Percentiles rank a stretch among this genome's conserved stretches.
Conservation (phyloP, 2,888 invertebrate species). For the Marronus borbonicus region DNA sequence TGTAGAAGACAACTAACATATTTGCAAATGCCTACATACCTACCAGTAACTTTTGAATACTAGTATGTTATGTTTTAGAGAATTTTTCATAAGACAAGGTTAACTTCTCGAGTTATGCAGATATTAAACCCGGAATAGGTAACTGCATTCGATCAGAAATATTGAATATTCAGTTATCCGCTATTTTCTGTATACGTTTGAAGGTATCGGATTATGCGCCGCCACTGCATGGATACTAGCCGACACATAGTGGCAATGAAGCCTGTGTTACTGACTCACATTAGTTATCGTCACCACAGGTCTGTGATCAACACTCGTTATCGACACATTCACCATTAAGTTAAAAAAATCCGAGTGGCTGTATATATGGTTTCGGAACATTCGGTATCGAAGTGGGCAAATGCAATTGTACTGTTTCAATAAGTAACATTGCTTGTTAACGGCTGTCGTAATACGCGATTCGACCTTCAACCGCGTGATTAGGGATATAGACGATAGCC, state of each 20-base stretch:
- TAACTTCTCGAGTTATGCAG: too few relatives aligned
- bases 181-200: too few relatives aligned
- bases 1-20: too few relatives aligned
- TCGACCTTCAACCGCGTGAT: constrained; percentile 40
- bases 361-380: constrained; percentile 46
- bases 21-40: too few relatives aligned
- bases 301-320: constrained; percentile 51
- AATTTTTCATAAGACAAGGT: too few relatives aligned
- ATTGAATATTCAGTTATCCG: too few relatives aligned
- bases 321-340: constrained; percentile 39
- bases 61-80: too few relatives aligned
- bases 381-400: constrained; percentile 38
- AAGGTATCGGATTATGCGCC: neutral
- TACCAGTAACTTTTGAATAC: too few relatives aligned
- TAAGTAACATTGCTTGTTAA: constrained; percentile 56
- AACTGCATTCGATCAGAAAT: too few relatives aligned
- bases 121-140: too few relatives aligned
- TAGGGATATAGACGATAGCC: constrained; percentile 22
- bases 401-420: constrained; percentile 53
- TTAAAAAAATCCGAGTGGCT: constrained; percentile 26
- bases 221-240: constrained; percentile 3
- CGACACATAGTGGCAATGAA: neutral
- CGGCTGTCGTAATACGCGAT: constrained; percentile 38
- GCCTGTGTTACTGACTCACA: constrained; percentile 25
- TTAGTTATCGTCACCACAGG: constrained; percentile 53